Conservation (phyloP, 1,140 invertebrate genomes). For the Drosophila repleta region DNA sequence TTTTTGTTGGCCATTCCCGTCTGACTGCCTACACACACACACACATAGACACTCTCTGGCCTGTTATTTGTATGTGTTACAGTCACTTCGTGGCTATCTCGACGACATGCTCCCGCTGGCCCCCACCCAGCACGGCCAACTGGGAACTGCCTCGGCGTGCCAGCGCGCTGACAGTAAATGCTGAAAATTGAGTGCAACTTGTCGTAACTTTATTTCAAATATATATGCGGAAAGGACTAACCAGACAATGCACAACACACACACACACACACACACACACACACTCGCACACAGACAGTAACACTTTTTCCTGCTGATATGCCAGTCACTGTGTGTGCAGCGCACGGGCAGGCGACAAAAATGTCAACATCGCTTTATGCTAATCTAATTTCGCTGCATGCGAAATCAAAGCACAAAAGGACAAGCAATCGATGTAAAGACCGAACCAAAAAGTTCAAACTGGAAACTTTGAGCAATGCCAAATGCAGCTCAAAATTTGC, state of each 20-base stretch:
- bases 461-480: background rate
- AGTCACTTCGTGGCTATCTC: background rate
- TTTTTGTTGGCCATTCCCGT: conserved; percentile 50
- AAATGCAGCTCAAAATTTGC: background rate
- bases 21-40: conserved; percentile 7
- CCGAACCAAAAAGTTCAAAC: too few relatives aligned
- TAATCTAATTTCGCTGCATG: background rate
- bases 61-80: background rate
- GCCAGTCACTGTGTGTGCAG: conserved; percentile 45
- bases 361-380: background rate
- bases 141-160: conserved; percentile 52
- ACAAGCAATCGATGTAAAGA: too few relatives aligned
- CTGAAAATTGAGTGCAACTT: conserved; percentile 82
- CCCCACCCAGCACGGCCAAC: background rate
- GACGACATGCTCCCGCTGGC: background rate
- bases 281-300: conserved; percentile 13
- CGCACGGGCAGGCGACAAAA: conserved; percentile 52
- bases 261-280: conserved; percentile 41
- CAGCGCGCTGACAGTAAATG: conserved; percentile 75
- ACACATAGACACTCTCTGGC: background rate
- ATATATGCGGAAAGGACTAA: conserved; percentile 82
- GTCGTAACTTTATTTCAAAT: conserved; percentile 82
- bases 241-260: conserved; percentile 71
- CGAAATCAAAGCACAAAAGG: too few relatives aligned
- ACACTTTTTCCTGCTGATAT: conserved; percentile 26